A percentile compares a stretch with the other conserved stretches of the same genome.
These are phyloP conservation scores for Lindbergichthys nudifrons DNA, from an alignment of 2,797 vertebrate species.

Conservation along the genomic window DNA sequence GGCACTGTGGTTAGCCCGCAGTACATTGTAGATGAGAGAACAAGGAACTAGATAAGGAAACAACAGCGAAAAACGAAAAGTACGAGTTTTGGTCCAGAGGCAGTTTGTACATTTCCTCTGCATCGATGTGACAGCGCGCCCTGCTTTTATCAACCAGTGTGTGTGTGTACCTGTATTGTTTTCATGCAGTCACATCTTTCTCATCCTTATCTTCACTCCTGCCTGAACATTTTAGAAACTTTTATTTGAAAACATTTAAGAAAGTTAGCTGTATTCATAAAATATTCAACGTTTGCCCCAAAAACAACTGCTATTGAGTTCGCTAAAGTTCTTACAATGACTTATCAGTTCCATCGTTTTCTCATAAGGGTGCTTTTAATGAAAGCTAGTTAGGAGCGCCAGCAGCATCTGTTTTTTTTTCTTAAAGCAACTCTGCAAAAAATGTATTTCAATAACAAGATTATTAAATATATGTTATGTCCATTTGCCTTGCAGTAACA, in stretches of 20 bases:
- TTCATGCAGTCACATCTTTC: neutral
- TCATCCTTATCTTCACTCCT: neutral
- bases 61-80: slow-evolving; percentile 1
- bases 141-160: slow-evolving; percentile 15
- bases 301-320: neutral
- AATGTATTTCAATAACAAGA: neutral
- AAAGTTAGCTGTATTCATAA: neutral
- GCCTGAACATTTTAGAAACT: neutral
- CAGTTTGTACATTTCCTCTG: slow-evolving; percentile 36
- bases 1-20: slow-evolving; percentile 36
- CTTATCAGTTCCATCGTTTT: neutral
- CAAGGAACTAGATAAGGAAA: slow-evolving; percentile 20
- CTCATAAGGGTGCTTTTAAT: neutral
- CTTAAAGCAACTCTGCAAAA: neutral
- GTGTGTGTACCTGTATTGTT: slow-evolving; percentile 2
- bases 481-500: neutral
- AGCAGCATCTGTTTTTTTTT: neutral
- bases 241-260: neutral
- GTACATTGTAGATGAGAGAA: slow-evolving; percentile 22
- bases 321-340: neutral
- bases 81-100: slow-evolving; percentile 29
- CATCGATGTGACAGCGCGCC: slow-evolving; percentile 20
- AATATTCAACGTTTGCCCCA: neutral
- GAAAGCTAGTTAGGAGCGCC: neutral
- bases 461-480: neutral